Evolutionary conservation across 2,797 vertebrate genomes (phyloP), one percentile per base, ranked within the genome.

Genomic region (Hybognathus amarus): DNA sequence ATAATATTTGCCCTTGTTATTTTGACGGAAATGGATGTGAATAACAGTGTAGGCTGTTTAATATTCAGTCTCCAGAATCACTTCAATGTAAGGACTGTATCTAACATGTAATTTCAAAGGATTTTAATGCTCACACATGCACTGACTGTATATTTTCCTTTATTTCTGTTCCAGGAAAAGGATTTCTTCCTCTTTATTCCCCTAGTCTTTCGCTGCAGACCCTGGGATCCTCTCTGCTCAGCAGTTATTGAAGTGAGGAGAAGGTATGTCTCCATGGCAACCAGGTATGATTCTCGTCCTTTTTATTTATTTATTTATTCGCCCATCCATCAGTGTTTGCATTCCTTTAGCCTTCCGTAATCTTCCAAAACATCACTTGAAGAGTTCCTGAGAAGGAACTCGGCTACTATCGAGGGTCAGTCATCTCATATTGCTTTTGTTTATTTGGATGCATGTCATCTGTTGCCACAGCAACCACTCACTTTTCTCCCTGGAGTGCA

Each of bases 201-300:
- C 24, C 24, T n/a, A 76, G 42, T 56, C 64, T 64, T 45, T 36
- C 30, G 27, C 45, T 70, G 64, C 78, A 77, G 85, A 70, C 54
- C 42, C 54, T 66, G 80, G 73, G 77, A 80, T 73, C 77, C 54
- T 80, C 81, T 82, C 79, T 74, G 83, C 87, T 91, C 86, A 75
- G 83, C 86, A 87, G 89, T 90, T 88, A 90, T 86, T 87, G 85
- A 87, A 88, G 89, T 91, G 87, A 91, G 87, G 88, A 90, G 88
- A 91, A 92, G 91, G 90, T 91, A 90, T 82, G 93, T 94, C 93
- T 87, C 92, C 87, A 91, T 93, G 91, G 92, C 86, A 93, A 95
- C 93, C 90, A 81, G 87, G 87, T 84, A 89, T 91, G 88, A 88
- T 63, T 79, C 64, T 71, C 79, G 64, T 70, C 76, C 54, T 17